Evolutionary conservation across 2,797 vertebrate genomes (phyloP), one percentile per base, ranked within the genome.

Genomic region (Sebastes kiyomatsui): DNA sequence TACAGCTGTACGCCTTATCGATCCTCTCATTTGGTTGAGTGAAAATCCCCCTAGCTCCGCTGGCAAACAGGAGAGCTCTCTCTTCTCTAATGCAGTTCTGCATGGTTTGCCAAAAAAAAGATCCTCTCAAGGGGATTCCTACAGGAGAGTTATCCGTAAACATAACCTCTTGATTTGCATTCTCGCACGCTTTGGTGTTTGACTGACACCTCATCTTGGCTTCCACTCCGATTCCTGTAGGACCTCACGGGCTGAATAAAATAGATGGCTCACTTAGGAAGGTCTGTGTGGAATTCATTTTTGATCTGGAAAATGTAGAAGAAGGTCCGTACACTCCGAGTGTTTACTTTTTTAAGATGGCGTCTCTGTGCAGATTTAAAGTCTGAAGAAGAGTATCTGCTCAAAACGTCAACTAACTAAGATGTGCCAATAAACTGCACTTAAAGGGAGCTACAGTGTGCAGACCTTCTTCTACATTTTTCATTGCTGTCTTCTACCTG

Each of bases 11-110:
- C 80, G 81, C 61, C 27, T 71, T 86, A 95, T 95, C 6, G 85
- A 95, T 96, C 91, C 74, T 38, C 81, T 89, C 65, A 86, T 94
- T 92, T 90, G 77, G 87, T 82, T 87, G 88, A 89, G 83, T 88
- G 80, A 90, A 90, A 87, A 82, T 83, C 71, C 72, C 60, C 33
- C 25, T 6, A 42, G 65, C 77, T 72, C 80, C 66, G 49, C 77
- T 75, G 72, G 76, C 69, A 69, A 81, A 75, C 33, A 38, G 33
- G 61, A 72, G 27, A 65, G 71, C 79, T 75, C 61, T 61, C 38
- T 81, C 42, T 66, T 58, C 76, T 78, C 68, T 75, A 55, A 87
- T 84, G 80, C 56, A 83, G 62, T 68, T 85, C 30, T 77, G 59
- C 67, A 7, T 42, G 30, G 72, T 87, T 89, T 77, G 79, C 60